Base-by-base conservation (phyloP, 2,888 invertebrate species). In the Sesia bembeciformis region DNA sequence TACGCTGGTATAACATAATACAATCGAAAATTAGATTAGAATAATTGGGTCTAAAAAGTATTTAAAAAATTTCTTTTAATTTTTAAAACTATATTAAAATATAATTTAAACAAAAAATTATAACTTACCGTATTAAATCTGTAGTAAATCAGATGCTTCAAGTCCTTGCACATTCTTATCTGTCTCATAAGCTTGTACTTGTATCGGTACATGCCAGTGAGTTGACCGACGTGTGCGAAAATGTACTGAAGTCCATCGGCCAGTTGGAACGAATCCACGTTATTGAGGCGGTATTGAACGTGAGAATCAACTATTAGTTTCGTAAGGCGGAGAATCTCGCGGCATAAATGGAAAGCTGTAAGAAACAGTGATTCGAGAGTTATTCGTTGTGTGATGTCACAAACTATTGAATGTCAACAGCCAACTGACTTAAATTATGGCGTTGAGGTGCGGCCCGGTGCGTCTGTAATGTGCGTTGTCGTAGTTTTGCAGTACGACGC, bases 171-270 rank as follows among this genome's bases (percentile, higher is more conserved):
- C 99, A 99, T 99, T 53, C 99, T 91, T 66, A 99, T 99, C 88
- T 99, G 99, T 72, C 98, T 92, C 98, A 99, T 99, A 55, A 99
- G 91, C 81, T 99, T 99, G 89, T 99, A 99, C 74, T 98, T 98
- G 91, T 99, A 99, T 40, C 99, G 92, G 90, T 99, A 99, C 99
- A 99, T 99, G 78, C 99, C 99, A 0, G 99, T 99, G 57, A 99
- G 90, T 80, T 99, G 99, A 0, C 99, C 99, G 5, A 99, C 99
- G 74, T 99, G 99, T 0, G 99, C 98, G 81, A 99, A 99, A 60
- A 99, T 97, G 81, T 99, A 99, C 83, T 99, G 99, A 46, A 99
- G 87, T 5, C 99, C 99, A 80, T 99, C 99, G 4, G 99, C 94
- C 64, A 99, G 89, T 91, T 99, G 97, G 85, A 99, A 99, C 2